These are phyloP conservation scores for Taurulus bubalis DNA, from an alignment of 2,113 vertebrate genomes.

Conservation along the genomic window DNA sequence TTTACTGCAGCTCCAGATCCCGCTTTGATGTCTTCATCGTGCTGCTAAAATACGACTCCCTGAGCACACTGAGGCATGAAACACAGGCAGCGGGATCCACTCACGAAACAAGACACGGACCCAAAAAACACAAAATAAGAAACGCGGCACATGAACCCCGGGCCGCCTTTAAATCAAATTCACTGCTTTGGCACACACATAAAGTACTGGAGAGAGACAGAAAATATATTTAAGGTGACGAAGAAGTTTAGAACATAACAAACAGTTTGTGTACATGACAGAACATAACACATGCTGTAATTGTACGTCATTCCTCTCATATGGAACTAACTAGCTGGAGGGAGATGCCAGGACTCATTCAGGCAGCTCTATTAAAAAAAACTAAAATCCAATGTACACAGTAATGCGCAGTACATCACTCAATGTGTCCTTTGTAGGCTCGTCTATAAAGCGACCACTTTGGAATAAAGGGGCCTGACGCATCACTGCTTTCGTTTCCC, in stretches of 20 bases:
- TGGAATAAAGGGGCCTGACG: conserved; percentile 55
- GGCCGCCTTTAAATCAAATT: conserved; percentile 57
- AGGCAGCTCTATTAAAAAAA: conserved; percentile 48
- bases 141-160: conserved; percentile 34
- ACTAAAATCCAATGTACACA: conserved; percentile 56
- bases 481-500: conserved; percentile 66
- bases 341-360: conserved; percentile 47
- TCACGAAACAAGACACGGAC: conserved; percentile 60
- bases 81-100: conserved; percentile 52
- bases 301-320: conserved; percentile 57
- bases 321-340: conserved; percentile 60
- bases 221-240: conserved; percentile 42
- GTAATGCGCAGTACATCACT: conserved; percentile 57
- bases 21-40: conserved; percentile 79
- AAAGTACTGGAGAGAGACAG: neutral
- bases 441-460: conserved; percentile 67
- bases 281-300: conserved; percentile 49
- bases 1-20: conserved; percentile 74
- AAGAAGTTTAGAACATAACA: conserved; percentile 40
- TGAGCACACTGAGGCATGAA: conserved; percentile 60
- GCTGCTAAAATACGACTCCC: conserved; percentile 75
- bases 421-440: conserved; percentile 74
- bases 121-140: conserved; percentile 34
- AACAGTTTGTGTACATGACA: conserved; percentile 60
- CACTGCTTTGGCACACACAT: conserved; percentile 29